These are phyloP conservation scores for Macrotis lagotis DNA, from an alignment of 2,113 vertebrate genomes.

Conservation along the genomic window DNA sequence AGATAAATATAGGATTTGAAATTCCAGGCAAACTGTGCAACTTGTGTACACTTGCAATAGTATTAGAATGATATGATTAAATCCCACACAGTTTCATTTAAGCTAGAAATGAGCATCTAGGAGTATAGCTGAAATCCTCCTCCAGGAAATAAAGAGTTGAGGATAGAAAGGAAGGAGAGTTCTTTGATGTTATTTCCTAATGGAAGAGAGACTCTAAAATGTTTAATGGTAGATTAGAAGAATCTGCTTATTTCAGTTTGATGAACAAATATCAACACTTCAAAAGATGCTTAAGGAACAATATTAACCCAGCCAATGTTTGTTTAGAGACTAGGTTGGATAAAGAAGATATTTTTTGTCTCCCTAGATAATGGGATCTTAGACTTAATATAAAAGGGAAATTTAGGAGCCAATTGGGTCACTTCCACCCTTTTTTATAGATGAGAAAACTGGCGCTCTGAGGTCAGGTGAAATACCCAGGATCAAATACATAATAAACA, in stretches of 20 bases:
- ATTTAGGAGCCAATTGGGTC: not conserved
- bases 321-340: not conserved
- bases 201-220: not conserved
- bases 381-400: not conserved
- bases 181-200: constrained; percentile 4
- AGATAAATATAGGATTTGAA: constrained; percentile 27
- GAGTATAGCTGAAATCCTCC: constrained; percentile 35
- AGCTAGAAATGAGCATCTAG: constrained; percentile 56
- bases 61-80: constrained; percentile 50
- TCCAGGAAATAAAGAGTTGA: constrained; percentile 41
- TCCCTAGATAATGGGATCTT: not conserved
- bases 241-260: constrained; percentile 5
- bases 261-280: constrained; percentile 20
- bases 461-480: not conserved
- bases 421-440: not conserved
- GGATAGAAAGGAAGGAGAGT: not conserved
- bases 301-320: not conserved
- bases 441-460: not conserved
- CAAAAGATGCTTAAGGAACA: constrained; percentile 18
- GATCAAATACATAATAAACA: not conserved
- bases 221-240: constrained; percentile 6
- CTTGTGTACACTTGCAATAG: constrained; percentile 9
- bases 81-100: constrained; percentile 48
- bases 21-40: not conserved
- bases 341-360: not conserved